Conservation (phyloP, 35 echinoderm and acorn worm genomes). For the Heliocidaris erythrogramma region DNA sequence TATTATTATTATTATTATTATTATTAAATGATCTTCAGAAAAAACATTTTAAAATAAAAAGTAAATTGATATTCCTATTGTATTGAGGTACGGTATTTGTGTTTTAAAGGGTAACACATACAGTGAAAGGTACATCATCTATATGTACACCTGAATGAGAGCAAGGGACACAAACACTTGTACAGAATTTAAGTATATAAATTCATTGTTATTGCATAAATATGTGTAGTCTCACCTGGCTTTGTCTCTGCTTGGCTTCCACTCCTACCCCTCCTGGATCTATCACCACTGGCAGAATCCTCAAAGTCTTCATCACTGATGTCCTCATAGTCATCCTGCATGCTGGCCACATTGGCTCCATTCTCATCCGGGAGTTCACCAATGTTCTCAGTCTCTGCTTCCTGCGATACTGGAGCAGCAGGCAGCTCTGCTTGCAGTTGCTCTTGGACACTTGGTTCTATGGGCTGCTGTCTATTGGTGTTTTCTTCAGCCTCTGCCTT, state of each 20-base stretch:
- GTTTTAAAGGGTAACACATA: too few relatives aligned
- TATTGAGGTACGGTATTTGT: too few relatives aligned
- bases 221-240: not conserved
- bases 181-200: too few relatives aligned
- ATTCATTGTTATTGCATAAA: not conserved
- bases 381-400: not conserved
- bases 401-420: not conserved
- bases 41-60: too few relatives aligned
- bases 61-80: too few relatives aligned
- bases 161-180: too few relatives aligned
- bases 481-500: slow-evolving; percentile 6
- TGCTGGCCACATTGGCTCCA: slow-evolving; percentile 1
- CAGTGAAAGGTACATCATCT: too few relatives aligned
- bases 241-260: not conserved
- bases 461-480: not conserved
- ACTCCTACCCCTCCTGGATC: not conserved
- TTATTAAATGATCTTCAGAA: too few relatives aligned
- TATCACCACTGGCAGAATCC: slow-evolving; percentile 38
- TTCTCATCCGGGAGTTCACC: not conserved
- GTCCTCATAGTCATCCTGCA: slow-evolving; percentile 56
- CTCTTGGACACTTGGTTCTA: not conserved
- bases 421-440: not conserved
- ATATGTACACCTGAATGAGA: too few relatives aligned
- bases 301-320: slow-evolving; percentile 73
- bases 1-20: too few relatives aligned